Percentiles rank a stretch among this genome's conserved stretches.
Evolutionary conservation across 2,888 invertebrate genomes (phyloP).

Genomic region (Drosophila borealis): DNA sequence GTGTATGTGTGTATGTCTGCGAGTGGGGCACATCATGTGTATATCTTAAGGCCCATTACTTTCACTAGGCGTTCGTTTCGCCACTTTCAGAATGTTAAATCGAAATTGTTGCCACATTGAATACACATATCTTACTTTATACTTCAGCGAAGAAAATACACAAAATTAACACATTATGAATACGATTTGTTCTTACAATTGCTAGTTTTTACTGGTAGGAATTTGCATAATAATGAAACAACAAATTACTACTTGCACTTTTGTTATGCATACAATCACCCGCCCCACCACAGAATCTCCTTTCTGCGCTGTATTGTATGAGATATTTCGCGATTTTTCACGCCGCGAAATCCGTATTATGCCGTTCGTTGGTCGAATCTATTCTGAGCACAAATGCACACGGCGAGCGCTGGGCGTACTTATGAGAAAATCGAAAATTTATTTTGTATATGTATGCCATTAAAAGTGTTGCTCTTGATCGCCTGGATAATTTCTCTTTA

Average conservation of each 20-base stretch:
- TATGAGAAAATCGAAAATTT: constrained; percentile 51
- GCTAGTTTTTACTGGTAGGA: constrained; percentile 11
- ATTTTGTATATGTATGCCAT: constrained; percentile 8
- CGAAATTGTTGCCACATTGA: constrained; percentile 63
- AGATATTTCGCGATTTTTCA: constrained; percentile 60
- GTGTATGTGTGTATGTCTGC: constrained; percentile 5
- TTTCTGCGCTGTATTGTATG: constrained; percentile 29
- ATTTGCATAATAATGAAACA: constrained; percentile 42
- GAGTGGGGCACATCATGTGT: constrained; percentile 39
- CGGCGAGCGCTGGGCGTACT: constrained; percentile 52
- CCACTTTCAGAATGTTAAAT: constrained; percentile 67
- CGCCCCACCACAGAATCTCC: constrained; percentile 37
- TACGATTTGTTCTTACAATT: constrained; percentile 16
- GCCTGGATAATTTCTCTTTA: constrained; percentile 16
- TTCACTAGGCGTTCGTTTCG: constrained; percentile 71
- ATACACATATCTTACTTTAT: constrained; percentile 63
- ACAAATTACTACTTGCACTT: constrained; percentile 74
- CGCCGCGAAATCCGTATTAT: constrained; percentile 58
- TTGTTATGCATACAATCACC: constrained; percentile 57
- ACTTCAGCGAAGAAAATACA: constrained; percentile 4
- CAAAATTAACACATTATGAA: constrained; percentile 8
- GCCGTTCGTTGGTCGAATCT: constrained; percentile 71
- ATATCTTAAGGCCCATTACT: constrained; percentile 67
- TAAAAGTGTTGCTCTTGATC: constrained; percentile 43
- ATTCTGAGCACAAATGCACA: constrained; percentile 66